phyloP scores from a whole-genome alignment of 2,797 vertebrate genomes.

The Coracias cyanogaster region DNA sequence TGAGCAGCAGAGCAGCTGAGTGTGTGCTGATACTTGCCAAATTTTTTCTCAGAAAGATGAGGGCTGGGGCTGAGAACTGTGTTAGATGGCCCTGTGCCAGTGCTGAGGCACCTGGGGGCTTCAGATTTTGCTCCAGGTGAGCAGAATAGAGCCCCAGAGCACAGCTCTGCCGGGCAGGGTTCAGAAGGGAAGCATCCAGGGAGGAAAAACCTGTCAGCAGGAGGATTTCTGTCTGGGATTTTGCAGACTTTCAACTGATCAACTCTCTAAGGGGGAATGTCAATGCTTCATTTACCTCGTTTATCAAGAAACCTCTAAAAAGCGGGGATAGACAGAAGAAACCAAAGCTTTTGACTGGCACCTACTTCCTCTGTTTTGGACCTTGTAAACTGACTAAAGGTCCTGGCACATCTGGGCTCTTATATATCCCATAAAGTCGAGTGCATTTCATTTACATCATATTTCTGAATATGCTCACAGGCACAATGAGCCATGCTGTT shows the following conservation, averaged over 20 bases:
- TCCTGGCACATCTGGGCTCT: slow-evolving; percentile 8
- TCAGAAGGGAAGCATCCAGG: not conserved
- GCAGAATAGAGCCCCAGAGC: not conserved
- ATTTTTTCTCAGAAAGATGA: not conserved
- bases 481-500: not conserved
- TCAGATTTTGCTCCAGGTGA: not conserved
- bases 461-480: not conserved
- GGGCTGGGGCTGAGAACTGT: no score
- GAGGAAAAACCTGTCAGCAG: not conserved
- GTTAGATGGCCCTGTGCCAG: not conserved
- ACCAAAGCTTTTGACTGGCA: not conserved
- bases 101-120: not conserved
- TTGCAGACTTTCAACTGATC: not conserved
- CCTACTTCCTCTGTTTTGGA: not conserved
- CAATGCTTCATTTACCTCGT: not conserved
- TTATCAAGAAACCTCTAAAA: not conserved
- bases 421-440: slow-evolving; percentile 43
- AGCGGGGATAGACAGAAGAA: not conserved
- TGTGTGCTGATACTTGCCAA: not conserved
- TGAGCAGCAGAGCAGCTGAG: not conserved
- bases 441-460: slow-evolving; percentile 46
- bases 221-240: not conserved
- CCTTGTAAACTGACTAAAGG: not conserved
- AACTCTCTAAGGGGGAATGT: not conserved
- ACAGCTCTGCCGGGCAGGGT: not conserved